These are phyloP conservation scores for Calliopum simillimum DNA, from an alignment of 2,888 invertebrate species.

Conservation along the genomic window DNA sequence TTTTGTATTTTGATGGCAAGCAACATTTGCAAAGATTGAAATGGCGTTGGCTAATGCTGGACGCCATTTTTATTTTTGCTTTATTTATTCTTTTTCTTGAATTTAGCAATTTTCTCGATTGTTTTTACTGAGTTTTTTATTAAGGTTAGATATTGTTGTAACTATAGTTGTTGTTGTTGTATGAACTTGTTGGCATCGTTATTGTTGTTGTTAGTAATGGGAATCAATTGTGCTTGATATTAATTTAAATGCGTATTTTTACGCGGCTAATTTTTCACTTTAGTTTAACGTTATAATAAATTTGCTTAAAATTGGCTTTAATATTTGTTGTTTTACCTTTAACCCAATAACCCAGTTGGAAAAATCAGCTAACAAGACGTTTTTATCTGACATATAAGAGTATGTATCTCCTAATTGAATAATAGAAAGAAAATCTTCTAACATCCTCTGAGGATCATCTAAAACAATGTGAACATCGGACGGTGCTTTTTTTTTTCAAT, in stretches of 20 bases:
- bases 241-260: constrained; percentile 23
- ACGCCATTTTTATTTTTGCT: not conserved
- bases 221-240: constrained; percentile 18
- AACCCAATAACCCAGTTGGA: not conserved
- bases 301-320: not conserved
- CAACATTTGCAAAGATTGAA: not conserved
- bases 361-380: no score
- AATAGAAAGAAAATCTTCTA: no score
- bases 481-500: no score
- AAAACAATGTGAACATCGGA: no score
- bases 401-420: no score
- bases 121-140: not conserved
- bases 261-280: constrained; percentile 15
- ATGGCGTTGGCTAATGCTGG: not conserved
- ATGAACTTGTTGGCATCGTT: not conserved
- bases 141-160: not conserved
- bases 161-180: not conserved
- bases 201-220: constrained; percentile 9
- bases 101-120: not conserved
- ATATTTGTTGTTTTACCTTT: no score
- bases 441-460: no score
- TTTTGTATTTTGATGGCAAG: not conserved
- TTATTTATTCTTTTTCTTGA: not conserved
- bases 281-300: constrained; percentile 9
- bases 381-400: no score